These are phyloP conservation scores for Panthera uncia DNA, from an alignment of 2,113 vertebrate species.

Conservation along the genomic window DNA sequence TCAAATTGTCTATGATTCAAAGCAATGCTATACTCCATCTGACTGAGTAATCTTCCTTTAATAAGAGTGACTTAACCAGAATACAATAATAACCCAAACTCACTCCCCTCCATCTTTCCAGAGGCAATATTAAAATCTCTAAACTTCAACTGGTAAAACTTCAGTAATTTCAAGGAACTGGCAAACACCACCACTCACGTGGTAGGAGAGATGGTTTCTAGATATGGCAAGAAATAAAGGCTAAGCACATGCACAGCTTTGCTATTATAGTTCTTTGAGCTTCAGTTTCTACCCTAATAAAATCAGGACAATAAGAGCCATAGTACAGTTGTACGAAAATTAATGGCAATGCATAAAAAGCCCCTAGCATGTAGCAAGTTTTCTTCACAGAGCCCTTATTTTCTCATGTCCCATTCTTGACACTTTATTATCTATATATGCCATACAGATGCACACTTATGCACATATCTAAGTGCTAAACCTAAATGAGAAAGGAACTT, in stretches of 20 bases:
- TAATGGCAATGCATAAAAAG: not conserved
- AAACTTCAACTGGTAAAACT: not conserved
- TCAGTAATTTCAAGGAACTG: not conserved
- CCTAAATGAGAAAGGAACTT: not conserved
- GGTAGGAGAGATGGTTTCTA: not conserved
- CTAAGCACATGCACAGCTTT: not conserved
- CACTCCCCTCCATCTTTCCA: not conserved
- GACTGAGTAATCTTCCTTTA: not conserved
- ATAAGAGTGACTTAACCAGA: constrained; percentile 27
- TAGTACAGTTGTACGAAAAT: not conserved
- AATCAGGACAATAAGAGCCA: not conserved
- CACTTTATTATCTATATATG: not conserved
- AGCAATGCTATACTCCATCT: constrained; percentile 26
- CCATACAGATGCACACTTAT: not conserved
- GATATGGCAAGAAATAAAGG: not conserved
- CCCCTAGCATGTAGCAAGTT: not conserved
- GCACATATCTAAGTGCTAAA: not conserved
- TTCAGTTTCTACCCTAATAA: not conserved
- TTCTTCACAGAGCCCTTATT: not conserved
- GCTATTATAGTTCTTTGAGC: not conserved
- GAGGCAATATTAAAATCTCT: not conserved
- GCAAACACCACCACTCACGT: not conserved
- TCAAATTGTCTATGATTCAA: constrained; percentile 26
- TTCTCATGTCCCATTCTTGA: not conserved
- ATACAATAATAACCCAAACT: not conserved